Evolutionary conservation across 2,888 invertebrate genomes (phyloP), one percentile per base, ranked within the genome.

Genomic region (Noctua janthina): DNA sequence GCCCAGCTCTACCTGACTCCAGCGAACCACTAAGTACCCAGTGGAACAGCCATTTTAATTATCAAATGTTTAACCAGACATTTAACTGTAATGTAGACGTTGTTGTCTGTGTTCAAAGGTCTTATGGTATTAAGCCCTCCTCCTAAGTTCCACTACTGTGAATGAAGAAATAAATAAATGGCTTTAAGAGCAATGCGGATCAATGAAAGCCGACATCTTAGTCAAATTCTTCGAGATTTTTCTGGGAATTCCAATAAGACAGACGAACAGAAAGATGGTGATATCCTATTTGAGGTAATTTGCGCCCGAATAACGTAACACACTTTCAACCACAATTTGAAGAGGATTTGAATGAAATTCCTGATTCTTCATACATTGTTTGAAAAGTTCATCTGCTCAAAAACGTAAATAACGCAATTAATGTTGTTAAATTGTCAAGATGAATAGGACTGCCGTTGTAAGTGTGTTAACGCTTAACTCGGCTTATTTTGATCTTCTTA

Each of bases 1-100:
- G 84, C 76, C 81, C 74, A 75, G 39, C 69, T 74, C n/a, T 43
- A 70, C 69, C 54, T 75, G 70, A 29, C 67, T 64, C 71, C 56
- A 71, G 62, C 62, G 23, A 79, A 62, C 39, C n/a, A 71, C 20
- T 43, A 35, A 64, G 46, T 35, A 70, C 11, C 43, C 17, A 75
- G 15, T 46, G n/a, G 15, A 74, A 46, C 59, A 43, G n/a, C 20
- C 46, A 56, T 69, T 72, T 68, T 54, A 43, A 68, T 39, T 35
- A 54, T 29, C 23, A 23, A 64, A 54, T 29, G 5, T 4, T 74
- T 13, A 51, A 39, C 8, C 29, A 49, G 20, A 20, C 15, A 17
- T 73, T 49, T 59, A 39, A 10, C 23, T 69, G 43, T 35, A 51
- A 43, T 51, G n/a, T 78, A n/a, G 10, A 23, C 20, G 35, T 59